Evolutionary conservation across 1,140 invertebrate genomes (phyloP).

Genomic region (Samia ricini): DNA sequence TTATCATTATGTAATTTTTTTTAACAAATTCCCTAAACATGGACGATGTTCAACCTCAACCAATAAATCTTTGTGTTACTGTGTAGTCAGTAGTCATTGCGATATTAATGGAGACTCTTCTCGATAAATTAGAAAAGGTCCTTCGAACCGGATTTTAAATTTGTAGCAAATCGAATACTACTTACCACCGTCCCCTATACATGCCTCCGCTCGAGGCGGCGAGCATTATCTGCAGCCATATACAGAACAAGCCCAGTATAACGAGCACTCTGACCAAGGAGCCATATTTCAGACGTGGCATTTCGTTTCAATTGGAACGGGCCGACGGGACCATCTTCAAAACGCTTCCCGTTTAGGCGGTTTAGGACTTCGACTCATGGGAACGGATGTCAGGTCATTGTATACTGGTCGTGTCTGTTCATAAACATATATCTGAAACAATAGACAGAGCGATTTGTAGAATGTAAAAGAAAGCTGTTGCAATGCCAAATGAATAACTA

Average conservation of each 20-base stretch:
- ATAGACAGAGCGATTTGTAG: background rate
- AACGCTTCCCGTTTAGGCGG: constrained; percentile 7
- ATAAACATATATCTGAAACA: background rate
- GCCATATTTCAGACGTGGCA: constrained; percentile 64
- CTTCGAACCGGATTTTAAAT: background rate
- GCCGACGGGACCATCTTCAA: constrained; percentile 27
- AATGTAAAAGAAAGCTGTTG: too few species aligned
- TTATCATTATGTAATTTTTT: too few species aligned
- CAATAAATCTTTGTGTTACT: too few species aligned
- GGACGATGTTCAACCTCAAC: too few species aligned
- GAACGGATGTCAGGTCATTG: constrained; percentile 6
- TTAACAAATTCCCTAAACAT: too few species aligned
- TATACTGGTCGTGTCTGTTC: background rate
- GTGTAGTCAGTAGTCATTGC: too few species aligned
- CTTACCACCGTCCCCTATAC: constrained; percentile 60
- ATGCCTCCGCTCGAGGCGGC: constrained; percentile 46
- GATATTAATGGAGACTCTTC: too few species aligned
- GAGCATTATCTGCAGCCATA: constrained; percentile 69
- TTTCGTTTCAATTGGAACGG: constrained; percentile 27
- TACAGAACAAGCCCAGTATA: constrained; percentile 56
- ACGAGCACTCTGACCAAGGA: constrained; percentile 56
- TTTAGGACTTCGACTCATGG: constrained; percentile 16
- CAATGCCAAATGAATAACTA: too few species aligned
- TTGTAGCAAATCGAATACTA: background rate
- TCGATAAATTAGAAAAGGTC: background rate